Conservation (phyloP, 2,888 invertebrate genomes). For the Pantelozetes paolii region DNA sequence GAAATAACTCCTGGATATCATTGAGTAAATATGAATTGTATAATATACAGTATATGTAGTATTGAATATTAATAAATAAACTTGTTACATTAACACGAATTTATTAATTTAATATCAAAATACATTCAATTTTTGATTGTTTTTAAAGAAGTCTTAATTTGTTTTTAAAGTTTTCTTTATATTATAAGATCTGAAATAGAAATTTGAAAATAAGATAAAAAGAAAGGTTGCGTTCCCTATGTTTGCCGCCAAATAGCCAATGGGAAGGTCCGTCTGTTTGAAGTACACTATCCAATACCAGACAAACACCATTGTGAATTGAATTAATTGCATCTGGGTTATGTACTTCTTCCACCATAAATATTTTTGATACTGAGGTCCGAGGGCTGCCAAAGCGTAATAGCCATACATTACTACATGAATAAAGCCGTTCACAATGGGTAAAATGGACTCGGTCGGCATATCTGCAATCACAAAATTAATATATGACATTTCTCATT, state of each 20-base stretch:
- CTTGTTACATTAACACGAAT: too few relatives aligned
- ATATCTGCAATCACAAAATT: not conserved
- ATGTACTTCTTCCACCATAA: conserved; percentile 39
- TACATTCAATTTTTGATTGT: too few relatives aligned
- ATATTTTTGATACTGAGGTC: not conserved
- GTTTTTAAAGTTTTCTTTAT: too few relatives aligned
- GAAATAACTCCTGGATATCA: too few relatives aligned
- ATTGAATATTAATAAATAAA: too few relatives aligned
- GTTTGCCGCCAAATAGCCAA: conserved; percentile 12
- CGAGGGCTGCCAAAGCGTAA: not conserved
- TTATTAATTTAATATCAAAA: too few relatives aligned
- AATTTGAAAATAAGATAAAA: conserved; percentile 6
- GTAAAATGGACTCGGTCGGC: conserved; percentile 15
- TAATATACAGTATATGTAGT: too few relatives aligned
- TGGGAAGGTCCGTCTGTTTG: conserved; percentile 21
- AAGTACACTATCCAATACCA: not conserved
- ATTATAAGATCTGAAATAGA: conserved; percentile 19
- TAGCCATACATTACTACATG: conserved; percentile 38
- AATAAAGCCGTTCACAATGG: conserved; percentile 21
- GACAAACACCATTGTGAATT: conserved; percentile 30
- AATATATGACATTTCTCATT: too few relatives aligned
- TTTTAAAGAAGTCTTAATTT: too few relatives aligned
- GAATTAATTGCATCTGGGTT: conserved; percentile 30
- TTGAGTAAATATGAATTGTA: too few relatives aligned
- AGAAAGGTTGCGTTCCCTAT: not conserved